These are phyloP conservation scores for Hirtodrosophila histrioides DNA, from an alignment of 2,888 invertebrate genomes.

Conservation along the genomic window DNA sequence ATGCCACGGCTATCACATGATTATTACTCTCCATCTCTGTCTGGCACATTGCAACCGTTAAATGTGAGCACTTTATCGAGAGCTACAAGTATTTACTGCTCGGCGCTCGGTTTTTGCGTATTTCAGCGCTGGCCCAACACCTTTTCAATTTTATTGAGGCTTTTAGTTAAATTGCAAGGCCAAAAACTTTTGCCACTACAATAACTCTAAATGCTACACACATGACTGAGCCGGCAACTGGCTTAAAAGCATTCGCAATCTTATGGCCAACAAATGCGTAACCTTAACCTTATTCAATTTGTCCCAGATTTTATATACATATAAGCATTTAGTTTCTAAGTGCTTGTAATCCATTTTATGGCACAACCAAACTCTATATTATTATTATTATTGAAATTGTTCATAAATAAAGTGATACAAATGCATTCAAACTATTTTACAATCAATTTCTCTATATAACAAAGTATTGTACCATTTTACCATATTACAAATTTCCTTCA, in stretches of 20 bases:
- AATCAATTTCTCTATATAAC: too few relatives aligned
- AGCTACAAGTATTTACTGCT: conserved; percentile 47
- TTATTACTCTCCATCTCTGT: conserved; percentile 34
- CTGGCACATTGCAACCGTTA: conserved; percentile 11
- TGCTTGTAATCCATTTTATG: conserved; percentile 14
- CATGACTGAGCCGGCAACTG: conserved; percentile 43
- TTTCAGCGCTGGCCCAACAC: conserved; percentile 50
- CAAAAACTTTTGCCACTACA: conserved; percentile 63
- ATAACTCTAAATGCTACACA: conserved; percentile 64
- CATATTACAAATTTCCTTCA: too few relatives aligned
- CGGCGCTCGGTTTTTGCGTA: background rate
- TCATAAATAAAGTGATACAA: background rate
- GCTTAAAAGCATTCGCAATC: conserved; percentile 54
- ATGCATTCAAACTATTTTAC: too few relatives aligned
- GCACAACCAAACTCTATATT: background rate
- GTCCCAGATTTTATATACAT: conserved; percentile 36
- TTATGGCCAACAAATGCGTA: conserved; percentile 15
- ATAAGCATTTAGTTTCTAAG: background rate
- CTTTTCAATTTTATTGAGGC: conserved; percentile 69
- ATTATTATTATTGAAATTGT: conserved; percentile 1
- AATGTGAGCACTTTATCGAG: conserved; percentile 54
- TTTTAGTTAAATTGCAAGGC: conserved; percentile 74
- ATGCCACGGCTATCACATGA: conserved; percentile 62
- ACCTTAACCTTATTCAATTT: conserved; percentile 68
- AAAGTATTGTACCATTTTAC: too few relatives aligned